phyloP scores from a whole-genome alignment of 2,797 vertebrate genomes.

The Pangasius sanitwongsei region DNA sequence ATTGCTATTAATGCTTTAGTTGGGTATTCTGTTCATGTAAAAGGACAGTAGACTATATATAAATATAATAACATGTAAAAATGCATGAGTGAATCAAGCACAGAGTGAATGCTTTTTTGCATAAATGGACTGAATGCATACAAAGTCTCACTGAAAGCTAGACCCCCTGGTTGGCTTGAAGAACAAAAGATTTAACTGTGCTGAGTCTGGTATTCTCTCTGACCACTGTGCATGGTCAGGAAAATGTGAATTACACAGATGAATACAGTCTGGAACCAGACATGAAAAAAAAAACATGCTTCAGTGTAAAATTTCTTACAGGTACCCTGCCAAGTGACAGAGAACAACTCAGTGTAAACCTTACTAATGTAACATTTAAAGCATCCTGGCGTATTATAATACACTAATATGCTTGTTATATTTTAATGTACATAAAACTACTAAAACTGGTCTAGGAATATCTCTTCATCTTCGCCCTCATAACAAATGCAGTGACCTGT shows the following conservation, averaged over 20 bases:
- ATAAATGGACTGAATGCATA: constrained; percentile 33
- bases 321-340: not conserved
- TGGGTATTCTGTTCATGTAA: not conserved
- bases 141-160: constrained; percentile 14
- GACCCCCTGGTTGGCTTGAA: not conserved
- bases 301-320: not conserved
- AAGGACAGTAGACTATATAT: not conserved
- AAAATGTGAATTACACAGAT: constrained; percentile 35
- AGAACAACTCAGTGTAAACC: not conserved
- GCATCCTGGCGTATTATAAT: not conserved
- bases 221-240: constrained; percentile 43
- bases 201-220: constrained; percentile 20
- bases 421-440: not conserved
- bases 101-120: not conserved
- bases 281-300: not conserved
- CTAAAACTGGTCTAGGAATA: not conserved
- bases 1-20: not conserved
- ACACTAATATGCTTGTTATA: not conserved
- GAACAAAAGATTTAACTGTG: constrained; percentile 49
- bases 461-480: not conserved
- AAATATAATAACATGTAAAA: not conserved
- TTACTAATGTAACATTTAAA: not conserved
- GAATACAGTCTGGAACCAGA: not conserved
- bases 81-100: not conserved
- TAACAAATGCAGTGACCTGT: not conserved